phyloP scores from a whole-genome alignment of 2,113 vertebrate genomes.

The Vulpes vulpes region DNA sequence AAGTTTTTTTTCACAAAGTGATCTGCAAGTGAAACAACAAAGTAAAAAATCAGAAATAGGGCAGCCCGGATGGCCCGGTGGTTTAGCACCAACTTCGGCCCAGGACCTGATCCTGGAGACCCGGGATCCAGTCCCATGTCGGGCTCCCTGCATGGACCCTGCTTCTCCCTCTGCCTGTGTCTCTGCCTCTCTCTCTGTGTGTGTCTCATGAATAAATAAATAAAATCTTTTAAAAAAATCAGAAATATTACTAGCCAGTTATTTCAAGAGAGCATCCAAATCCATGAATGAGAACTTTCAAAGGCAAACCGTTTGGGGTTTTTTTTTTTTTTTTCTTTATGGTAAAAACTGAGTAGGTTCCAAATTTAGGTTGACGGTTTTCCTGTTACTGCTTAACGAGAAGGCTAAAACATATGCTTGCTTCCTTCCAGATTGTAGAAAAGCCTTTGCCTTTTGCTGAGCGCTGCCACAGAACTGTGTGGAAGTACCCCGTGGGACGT shows the following conservation, averaged over 20 bases:
- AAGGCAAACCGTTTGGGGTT: neutral
- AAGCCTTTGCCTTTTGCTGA: conserved; percentile 64
- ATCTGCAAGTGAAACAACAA: conserved; percentile 52
- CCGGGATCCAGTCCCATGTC: no score
- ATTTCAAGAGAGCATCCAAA: neutral
- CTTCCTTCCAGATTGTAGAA: conserved; percentile 57
- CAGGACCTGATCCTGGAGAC: no score
- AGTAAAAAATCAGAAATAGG: neutral
- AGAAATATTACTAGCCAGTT: conserved; percentile 23
- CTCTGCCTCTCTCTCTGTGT: no score
- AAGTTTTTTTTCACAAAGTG: neutral
- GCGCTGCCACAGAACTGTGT: neutral
- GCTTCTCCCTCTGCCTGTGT: no score
- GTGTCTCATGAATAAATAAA: no score
- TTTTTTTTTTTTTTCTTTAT: conserved; percentile 20
- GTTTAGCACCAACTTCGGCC: no score
- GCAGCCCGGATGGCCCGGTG: no score
- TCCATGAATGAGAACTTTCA: conserved; percentile 40
- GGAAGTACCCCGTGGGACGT: neutral
- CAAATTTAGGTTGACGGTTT: conserved; percentile 72
- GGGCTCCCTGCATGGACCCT: no score
- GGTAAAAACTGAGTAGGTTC: conserved; percentile 64
- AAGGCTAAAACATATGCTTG: conserved; percentile 65
- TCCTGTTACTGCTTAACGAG: conserved; percentile 64
- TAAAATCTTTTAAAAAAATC: neutral